Evolutionary conservation across 2,797 vertebrate genomes (phyloP).

Genomic region (Ambastaia sidthimunki): DNA sequence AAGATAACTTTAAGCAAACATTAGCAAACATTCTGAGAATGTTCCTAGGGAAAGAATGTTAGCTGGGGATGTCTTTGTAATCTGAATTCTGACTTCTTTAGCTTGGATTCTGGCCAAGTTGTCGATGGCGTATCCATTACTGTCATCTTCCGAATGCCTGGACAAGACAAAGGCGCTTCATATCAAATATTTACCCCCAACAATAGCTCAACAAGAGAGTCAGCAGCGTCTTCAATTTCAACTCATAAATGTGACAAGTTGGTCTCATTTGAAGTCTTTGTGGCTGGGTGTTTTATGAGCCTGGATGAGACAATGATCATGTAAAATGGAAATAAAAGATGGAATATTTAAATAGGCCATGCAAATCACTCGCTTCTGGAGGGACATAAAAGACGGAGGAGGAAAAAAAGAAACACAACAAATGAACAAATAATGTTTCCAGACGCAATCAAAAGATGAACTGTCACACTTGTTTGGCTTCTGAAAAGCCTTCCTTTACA

Average conservation of each 20-base stretch:
- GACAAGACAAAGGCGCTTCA: constrained; percentile 45
- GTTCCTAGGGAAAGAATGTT: too few relatives aligned
- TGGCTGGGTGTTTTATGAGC: constrained; percentile 16
- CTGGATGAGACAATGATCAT: constrained; percentile 30
- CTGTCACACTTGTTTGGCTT: constrained; percentile 62
- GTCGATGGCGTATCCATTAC: constrained; percentile 45
- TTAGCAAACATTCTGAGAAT: too few relatives aligned
- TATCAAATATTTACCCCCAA: constrained; percentile 39
- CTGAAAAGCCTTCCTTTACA: constrained; percentile 49
- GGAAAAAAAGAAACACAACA: constrained; percentile 43
- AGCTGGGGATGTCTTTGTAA: background rate
- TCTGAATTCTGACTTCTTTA: constrained; percentile 39
- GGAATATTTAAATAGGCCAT: constrained; percentile 27
- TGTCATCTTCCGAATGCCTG: constrained; percentile 25
- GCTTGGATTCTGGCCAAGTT: constrained; percentile 43
- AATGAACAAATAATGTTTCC: constrained; percentile 40
- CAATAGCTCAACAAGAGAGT: constrained; percentile 46
- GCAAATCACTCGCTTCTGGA: constrained; percentile 36
- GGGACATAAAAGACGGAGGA: constrained; percentile 31
- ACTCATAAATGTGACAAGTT: constrained; percentile 32
- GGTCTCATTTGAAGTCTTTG: constrained; percentile 40
- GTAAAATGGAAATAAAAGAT: constrained; percentile 46
- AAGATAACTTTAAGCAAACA: too few relatives aligned
- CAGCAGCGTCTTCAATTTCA: constrained; percentile 28
- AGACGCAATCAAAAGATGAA: constrained; percentile 42